Base-by-base conservation (phyloP, 2,113 vertebrate genomes). In the Seriola quinqueradiata region DNA sequence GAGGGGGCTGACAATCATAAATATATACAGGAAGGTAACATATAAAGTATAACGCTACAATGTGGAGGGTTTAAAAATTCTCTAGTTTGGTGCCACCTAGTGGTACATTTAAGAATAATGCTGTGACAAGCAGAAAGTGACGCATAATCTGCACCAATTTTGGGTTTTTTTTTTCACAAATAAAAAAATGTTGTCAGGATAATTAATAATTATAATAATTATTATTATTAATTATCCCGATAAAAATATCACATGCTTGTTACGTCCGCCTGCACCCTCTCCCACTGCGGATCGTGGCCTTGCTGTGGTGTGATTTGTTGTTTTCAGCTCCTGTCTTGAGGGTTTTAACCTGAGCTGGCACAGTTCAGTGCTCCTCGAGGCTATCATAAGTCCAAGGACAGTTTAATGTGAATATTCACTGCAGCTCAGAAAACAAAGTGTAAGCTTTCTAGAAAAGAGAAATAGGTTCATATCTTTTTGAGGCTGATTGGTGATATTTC, bases 271-370 rank as follows among this genome's bases (percentile, higher is more conserved):
- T 55, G 46, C 48, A 59, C 42, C 19, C 7, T 4, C 21, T n/a
- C 34, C 34, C 6, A 4, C 11, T 19, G 34, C 19, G 23, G 68
- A 4, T 50, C 4, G 2, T 63, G 73, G 65, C 70, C 81, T 75
- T 50, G 68, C 54, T 73, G 42, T 28, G 25, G 42, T 66, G 61
- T 48, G 54, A 82, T 83, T 70, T 58, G 50, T 77, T 71, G 48
- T 84, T 60, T 77, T 81, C 66, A 54, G 19, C 70, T 75, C 46
- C 61, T 23, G 32, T 55, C 46, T 57, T 2, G 8, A 52, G 23
- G 71, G 58, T 42, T 71, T 84, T 58, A 78, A 69, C 63, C 67
- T 38, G n/a, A 63, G 25, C 25, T 69, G 57, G 17, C 66, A 65
- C 50, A 44, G 77, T 65, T 70, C 58, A 74, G 50, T 48, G 77